Evolutionary conservation across 2,888 invertebrate species (phyloP).

Genomic region (Tenthredo mesomela): DNA sequence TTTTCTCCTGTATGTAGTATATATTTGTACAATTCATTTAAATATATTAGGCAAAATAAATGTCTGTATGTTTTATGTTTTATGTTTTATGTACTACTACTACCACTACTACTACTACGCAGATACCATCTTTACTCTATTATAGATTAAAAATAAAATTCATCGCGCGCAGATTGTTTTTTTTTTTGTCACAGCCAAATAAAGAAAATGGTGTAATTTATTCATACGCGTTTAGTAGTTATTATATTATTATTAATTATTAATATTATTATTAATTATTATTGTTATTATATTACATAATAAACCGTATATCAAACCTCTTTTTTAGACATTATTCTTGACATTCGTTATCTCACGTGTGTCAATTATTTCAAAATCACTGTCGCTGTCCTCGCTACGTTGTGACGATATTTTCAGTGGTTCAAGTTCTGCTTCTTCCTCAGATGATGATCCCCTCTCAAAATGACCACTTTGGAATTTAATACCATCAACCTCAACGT

Average conservation of each 20-base stretch:
- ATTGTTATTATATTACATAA: conserved; percentile 8
- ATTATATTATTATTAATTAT: background rate
- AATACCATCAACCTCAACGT: conserved; percentile 70
- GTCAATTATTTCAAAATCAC: conserved; percentile 76
- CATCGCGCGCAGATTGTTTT: background rate
- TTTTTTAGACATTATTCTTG: conserved; percentile 59
- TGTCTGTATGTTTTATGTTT: background rate
- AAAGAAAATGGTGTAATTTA: conserved; percentile 42
- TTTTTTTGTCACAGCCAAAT: conserved; percentile 46
- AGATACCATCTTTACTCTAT: background rate
- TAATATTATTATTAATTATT: background rate
- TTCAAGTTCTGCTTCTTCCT: conserved; percentile 70
- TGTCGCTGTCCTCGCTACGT: conserved; percentile 72
- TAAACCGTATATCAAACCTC: conserved; percentile 55
- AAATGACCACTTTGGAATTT: conserved; percentile 74
- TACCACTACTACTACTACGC: background rate
- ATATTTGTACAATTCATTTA: background rate
- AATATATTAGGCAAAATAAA: conserved; percentile 19
- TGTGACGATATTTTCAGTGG: conserved; percentile 65
- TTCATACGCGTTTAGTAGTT: background rate
- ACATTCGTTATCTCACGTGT: conserved; percentile 68
- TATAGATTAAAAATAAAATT: conserved; percentile 15
- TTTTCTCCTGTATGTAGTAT: background rate
- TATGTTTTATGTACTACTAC: background rate
- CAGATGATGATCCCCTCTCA: conserved; percentile 72